Base-by-base conservation (phyloP, 2,113 vertebrate genomes). In the Furnarius figulus region DNA sequence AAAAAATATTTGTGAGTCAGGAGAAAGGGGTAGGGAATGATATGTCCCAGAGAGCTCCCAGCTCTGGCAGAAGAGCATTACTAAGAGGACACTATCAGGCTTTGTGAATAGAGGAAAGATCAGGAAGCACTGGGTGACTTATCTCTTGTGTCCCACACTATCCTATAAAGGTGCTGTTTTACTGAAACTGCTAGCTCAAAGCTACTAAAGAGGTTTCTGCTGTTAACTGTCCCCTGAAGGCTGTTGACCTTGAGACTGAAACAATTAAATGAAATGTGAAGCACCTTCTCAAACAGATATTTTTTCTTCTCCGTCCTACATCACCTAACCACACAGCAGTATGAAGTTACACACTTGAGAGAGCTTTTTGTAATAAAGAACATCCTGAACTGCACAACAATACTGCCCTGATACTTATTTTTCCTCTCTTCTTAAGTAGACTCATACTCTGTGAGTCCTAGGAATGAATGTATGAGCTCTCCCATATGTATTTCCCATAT, bases 211-310 rank as follows among this genome's bases (percentile, higher is more conserved):
- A 89, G 44, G 56, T 44, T 86, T 95, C 86, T 90, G 40, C 86
- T 90, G 44, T 86, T 74, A 85, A 65, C 49, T 56, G 18, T 75
- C 94, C 85, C 80, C 84, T 89, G 58, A 79, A 94, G 94, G 49
- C 5, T 85, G 91, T 10, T 89, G 74, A 89, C 71, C 74, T 89
- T 62, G 87, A 94, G 72, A 90, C 11, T 0, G 0, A 86, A 95
- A 93, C 95, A 95, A 95, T 95, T 93, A 92, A 84, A 85, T 85
- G 94, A 95, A 97, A 95, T 8, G 68, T 87, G 94, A 97, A 96
- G 86, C 89, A 84, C 59, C 61, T 78, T 47, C 80, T 95, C 86
- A 87, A 89, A 85, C 24, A 74, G 85, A 2, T 88, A 83, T 75
- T 88, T 81, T 81, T 73, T 44, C 50, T 72, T 33, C 78, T 81